Percentiles rank a stretch among this genome's conserved stretches.
These are phyloP conservation scores for Meganola albula DNA, from an alignment of 2,888 invertebrate species.

Conservation along the genomic window DNA sequence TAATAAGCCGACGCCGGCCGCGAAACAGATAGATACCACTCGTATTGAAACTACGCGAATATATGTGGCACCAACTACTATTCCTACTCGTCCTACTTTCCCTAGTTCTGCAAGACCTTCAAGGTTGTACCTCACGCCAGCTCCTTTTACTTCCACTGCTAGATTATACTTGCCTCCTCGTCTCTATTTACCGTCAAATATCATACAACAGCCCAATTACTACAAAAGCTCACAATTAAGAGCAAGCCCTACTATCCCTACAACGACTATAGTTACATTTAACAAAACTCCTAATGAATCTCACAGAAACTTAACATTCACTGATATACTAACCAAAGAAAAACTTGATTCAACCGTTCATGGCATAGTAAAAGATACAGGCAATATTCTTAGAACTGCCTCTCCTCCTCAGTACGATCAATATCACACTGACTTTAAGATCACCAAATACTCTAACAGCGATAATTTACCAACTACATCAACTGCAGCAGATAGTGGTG, in stretches of 20 bases:
- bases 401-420: conserved; percentile 41
- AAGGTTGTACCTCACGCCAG: conserved; percentile 45
- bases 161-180: conserved; percentile 53
- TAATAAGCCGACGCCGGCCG: conserved; percentile 38
- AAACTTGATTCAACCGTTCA: conserved; percentile 60
- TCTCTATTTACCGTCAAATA: conserved; percentile 46
- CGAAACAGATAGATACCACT: conserved; percentile 33
- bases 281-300: conserved; percentile 27
- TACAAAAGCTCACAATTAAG: conserved; percentile 38
- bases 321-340: conserved; percentile 63
- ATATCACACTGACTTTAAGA: conserved; percentile 36
- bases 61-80: conserved; percentile 33
- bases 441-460: conserved; percentile 37
- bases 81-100: conserved; percentile 35
- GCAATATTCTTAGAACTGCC: conserved; percentile 46
- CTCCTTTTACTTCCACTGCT: conserved; percentile 50
- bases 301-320: conserved; percentile 54
- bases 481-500: conserved; percentile 42
- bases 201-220: conserved; percentile 29
- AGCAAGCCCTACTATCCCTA: conserved; percentile 34
- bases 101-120: conserved; percentile 44
- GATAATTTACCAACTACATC: conserved; percentile 40
- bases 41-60: conserved; percentile 33
- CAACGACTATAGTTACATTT: conserved; percentile 27
- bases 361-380: conserved; percentile 61